Base-by-base conservation (phyloP, 1,140 invertebrate genomes). In the Drosophila prosaltans region DNA sequence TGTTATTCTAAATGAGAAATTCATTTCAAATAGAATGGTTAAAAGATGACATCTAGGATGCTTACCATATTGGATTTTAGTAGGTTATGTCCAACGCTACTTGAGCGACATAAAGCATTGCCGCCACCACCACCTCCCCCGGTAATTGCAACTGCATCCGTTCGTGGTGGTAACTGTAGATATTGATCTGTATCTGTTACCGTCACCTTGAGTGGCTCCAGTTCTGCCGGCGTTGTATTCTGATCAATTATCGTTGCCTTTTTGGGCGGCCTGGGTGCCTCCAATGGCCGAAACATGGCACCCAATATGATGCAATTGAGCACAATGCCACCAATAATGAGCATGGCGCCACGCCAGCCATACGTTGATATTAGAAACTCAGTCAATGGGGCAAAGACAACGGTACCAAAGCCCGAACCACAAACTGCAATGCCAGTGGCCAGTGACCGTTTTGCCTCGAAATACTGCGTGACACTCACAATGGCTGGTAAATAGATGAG, bases 351-450 rank as follows among this genome's bases (percentile, higher is more conserved):
- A 60, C 95, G 93, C 96, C 96, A 97, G 60, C 94, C 94, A 75
- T 94, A 96, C 21, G 81, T 90, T 0, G 89, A 75, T 10, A 97
- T 94, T 7, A 97, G 92, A 51, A 91, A 92, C 69, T 95, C 94
- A n/a, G 95, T 95, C 2, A 97, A 92, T 0, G 97, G 97, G 1
- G 97, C 95, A 82, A 98, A 96, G 2, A 97, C 91, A 86, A 97
- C 96, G 11, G 97, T 98, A 16, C 97, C 97, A 11, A 98, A 94
- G 3, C 97, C 97, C 4, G 97, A 98, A 2, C 98, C 98, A 82
- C 98, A 98, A 0, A 99, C 98, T 0, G 98, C 98, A 28, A 99
- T 98, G 2, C 96, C 96, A 1, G 98, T 99, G 2, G 98, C 98
- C 70, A 99, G 93, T 3, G 98, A 98, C 63, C 98, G 94, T 73